These are phyloP conservation scores for Drosophila orosa DNA, from an alignment of 1,140 invertebrate species.

Conservation along the genomic window DNA sequence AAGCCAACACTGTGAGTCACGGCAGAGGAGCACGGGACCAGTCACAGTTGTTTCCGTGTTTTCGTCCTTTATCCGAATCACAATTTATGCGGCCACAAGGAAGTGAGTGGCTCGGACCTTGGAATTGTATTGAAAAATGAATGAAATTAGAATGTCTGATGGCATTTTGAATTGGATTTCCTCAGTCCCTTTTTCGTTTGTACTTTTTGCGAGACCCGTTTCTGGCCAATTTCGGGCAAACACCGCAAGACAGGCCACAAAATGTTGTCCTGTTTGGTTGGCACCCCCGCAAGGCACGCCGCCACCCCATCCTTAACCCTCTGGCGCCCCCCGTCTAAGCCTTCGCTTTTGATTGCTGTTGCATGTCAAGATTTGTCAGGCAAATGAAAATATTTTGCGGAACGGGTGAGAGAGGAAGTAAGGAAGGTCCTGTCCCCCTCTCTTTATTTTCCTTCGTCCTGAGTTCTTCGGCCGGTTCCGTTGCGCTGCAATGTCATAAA, in stretches of 20 bases:
- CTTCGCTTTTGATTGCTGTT: slow-evolving; percentile 72
- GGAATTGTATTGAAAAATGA: slow-evolving; percentile 80
- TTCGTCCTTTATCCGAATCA: slow-evolving; percentile 61
- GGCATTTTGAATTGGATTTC: slow-evolving; percentile 80
- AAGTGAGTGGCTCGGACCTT: slow-evolving; percentile 44
- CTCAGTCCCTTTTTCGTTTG: slow-evolving; percentile 32
- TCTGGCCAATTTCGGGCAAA: slow-evolving; percentile 73
- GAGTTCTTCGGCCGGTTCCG: slow-evolving; percentile 33
- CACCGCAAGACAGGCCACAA: slow-evolving; percentile 79
- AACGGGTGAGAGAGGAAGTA: background rate
- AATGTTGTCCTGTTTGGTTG: slow-evolving; percentile 53
- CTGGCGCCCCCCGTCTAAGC: slow-evolving; percentile 11
- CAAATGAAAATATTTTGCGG: slow-evolving; percentile 74
- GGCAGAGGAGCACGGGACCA: background rate
- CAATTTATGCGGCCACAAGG: slow-evolving; percentile 67
- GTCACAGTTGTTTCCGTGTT: slow-evolving; percentile 8
- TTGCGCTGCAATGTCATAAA: slow-evolving; percentile 70
- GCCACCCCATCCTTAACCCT: slow-evolving; percentile 1
- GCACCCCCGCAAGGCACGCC: background rate
- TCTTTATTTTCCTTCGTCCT: slow-evolving; percentile 16
- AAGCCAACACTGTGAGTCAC: background rate
- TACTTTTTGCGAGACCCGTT: slow-evolving; percentile 43
- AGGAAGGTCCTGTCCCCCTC: background rate
- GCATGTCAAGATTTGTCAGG: slow-evolving; percentile 75
- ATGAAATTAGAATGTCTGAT: slow-evolving; percentile 83